A percentile compares a stretch with the other conserved stretches of the same genome.
Evolutionary conservation across 2,888 invertebrate species (phyloP).

Genomic region (Perizoma affinitatum): DNA sequence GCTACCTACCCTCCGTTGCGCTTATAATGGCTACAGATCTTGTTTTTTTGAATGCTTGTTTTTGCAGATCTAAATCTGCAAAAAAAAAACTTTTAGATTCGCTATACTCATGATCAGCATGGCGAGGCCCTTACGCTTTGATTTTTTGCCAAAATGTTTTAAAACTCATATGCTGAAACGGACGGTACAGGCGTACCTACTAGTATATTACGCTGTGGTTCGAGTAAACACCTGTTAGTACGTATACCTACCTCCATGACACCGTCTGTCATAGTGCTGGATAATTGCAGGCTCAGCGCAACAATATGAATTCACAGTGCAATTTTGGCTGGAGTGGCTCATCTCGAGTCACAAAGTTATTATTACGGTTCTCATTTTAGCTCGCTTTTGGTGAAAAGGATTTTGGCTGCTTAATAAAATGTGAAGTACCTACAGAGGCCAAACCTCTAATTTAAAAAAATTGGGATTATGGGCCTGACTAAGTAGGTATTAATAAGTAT

Average conservation of each 20-base stretch:
- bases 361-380: slow-evolving; percentile 31
- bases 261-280: slow-evolving; percentile 14
- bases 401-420: slow-evolving; percentile 10
- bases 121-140: slow-evolving; percentile 55
- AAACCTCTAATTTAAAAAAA: too few species aligned
- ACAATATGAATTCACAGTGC: slow-evolving; percentile 33
- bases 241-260: slow-evolving; percentile 4
- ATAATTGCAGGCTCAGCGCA: slow-evolving; percentile 31
- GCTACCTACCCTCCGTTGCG: too few species aligned
- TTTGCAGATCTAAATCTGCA: too few species aligned
- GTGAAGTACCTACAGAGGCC: too few species aligned
- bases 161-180: slow-evolving; percentile 70
- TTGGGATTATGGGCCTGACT: too few species aligned
- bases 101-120: not conserved
- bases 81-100: too few species aligned
- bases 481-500: too few species aligned
- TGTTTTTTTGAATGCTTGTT: too few species aligned
- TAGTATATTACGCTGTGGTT: slow-evolving; percentile 27
- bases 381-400: slow-evolving; percentile 17
- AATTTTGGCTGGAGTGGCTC: slow-evolving; percentile 28
- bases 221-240: slow-evolving; percentile 12
- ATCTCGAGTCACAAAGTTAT: slow-evolving; percentile 29
- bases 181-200: slow-evolving; percentile 33
- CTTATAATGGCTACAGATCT: too few species aligned
- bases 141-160: slow-evolving; percentile 66